Evolutionary conservation across 2,888 invertebrate species (phyloP), one percentile per base, ranked within the genome.

Genomic region (Caenorhabditis wallacei): DNA sequence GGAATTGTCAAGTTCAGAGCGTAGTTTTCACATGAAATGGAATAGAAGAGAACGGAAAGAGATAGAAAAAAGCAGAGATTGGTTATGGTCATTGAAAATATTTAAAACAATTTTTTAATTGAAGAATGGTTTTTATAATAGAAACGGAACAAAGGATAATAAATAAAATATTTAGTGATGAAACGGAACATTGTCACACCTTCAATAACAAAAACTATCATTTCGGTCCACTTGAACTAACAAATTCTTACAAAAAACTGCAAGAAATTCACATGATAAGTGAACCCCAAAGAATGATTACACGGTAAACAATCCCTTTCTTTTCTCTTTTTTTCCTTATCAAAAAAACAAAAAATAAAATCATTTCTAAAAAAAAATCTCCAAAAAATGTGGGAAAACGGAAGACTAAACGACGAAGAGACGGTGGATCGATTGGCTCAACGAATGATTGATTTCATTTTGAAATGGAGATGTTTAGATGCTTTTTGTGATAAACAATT

Each of bases 401-500:
- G 22, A 40, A 56, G 16, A 48, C n/a, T 66, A 2, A 61, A 40
- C 37, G 26, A 48, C 11, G 59, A 56, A 35, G 83, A 83, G 48
- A 30, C 79, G 7, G 61, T 83, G 5, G 66, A 75, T 24, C 51
- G 71, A 11, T 54, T 86, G 22, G 79, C 83, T 18, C 54, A 75
- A 8, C 40, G 86, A 48, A 80, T 86, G 56, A 84, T 86, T 53
- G 48, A 72, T 7, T 61, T 82, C 22, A 76, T 86, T 48, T 20
- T 75, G 7, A 64, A 68, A 22, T 70, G 83, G 63, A 37, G 51
- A 30, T 53, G 54, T 51, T n/a, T 85, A 11, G 85, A 83, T 11
- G 69, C 82, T 2, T 84, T 86, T 56, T 24, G 64, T 22, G 68
- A 86, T 75, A 24, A 64, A n/a, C 72, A 86, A 37, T 11, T 86